Base-by-base conservation (phyloP, 2,888 invertebrate genomes). In the Horisme vitalbata region DNA sequence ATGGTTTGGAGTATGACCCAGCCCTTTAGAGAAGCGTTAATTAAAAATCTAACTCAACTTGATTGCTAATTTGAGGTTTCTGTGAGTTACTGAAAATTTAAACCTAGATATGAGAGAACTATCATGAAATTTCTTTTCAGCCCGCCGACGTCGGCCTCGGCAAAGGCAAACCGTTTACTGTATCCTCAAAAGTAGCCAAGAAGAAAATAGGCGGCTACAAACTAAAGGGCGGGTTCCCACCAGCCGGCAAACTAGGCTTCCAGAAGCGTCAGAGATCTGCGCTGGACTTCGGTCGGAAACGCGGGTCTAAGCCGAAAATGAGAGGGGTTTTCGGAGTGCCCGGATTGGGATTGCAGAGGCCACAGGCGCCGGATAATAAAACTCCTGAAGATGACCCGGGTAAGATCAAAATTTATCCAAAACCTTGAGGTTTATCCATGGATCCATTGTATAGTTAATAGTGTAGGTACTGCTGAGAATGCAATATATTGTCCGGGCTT, bases 251-350 rank as follows among this genome's bases (percentile, higher is more conserved):
- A 80, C 83, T 94, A 41, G 93, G 93, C 30, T 94, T 94, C 67
- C 93, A 95, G 71, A 95, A 95, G 66, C 89, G 94, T 11, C 93
- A 94, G 57, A 90, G 94, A 34, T 88, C 95, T 32, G 92, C 92
- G 18, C 57, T 89, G 21, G 95, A 96, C 60, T 94, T 96, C 71
- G 94, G 95, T 18, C 87, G 96, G 52, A 96, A 97, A 73, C 91
- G 97, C 50, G 96, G 95, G 4, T 93, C 95, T 1, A 97, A 97
- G 75, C 93, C 96, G 8, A 97, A 97, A 84, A 95, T 97, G 93
- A 88, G 96, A 35, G 96, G 95, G 3, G 92, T 95, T 28, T 95
- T 95, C 72, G 95, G 95, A 9, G 94, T 94, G 4, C 95, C 95
- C 0, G 95, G 95, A 4, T 85, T 95, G 12, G 95, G 95, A 3